Evolutionary conservation across 2,797 vertebrate species (phyloP), one percentile per base, ranked within the genome.

Genomic region (Brachyalestes nurse): DNA sequence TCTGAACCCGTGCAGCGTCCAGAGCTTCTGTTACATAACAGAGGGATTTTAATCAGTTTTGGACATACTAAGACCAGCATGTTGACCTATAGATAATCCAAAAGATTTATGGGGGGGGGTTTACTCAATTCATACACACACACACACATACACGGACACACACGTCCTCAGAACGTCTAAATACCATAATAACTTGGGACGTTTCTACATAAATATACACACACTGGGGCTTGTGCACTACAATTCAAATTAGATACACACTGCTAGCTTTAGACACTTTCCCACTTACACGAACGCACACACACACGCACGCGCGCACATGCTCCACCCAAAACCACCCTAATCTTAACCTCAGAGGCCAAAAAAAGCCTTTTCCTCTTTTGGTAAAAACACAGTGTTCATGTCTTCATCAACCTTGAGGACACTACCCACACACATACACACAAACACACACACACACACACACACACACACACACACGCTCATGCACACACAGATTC

Each of bases 81-180:
- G 75, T 78, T 51, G 79, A 88, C 86, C 74, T 70, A 88, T 81
- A 86, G 83, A 88, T 91, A 91, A 92, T 92, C 90, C 85, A 81
- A 70, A 74, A 66, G 80, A 38, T 28, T 86, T 83, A 89, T 67
- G n/a, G 21, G 12, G 28, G 73, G 64, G 58, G 77, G n/a, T n/a
- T 62, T 69, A 85, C 45, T 87, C 38, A 84, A 3, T 81, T 69
- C 83, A 53, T 28, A 28, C 47, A 28, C 49, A 53, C 69, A 71
- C 14, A 53, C 23, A 70, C 67, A 45, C 40, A 13, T 13, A 49
- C 66, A 13, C n/a, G 47, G 4, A 76, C 1, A 72, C 14, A 25
- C 74, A 25, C 34, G 28, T 28, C 28, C 28, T 28, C 28, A 28
- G 1, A 28, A 28, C 3, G 28, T 28, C 28, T 28, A 28, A 28